These are phyloP conservation scores for Diceros bicornis DNA, from an alignment of 2,797 vertebrate species.

Conservation along the genomic window DNA sequence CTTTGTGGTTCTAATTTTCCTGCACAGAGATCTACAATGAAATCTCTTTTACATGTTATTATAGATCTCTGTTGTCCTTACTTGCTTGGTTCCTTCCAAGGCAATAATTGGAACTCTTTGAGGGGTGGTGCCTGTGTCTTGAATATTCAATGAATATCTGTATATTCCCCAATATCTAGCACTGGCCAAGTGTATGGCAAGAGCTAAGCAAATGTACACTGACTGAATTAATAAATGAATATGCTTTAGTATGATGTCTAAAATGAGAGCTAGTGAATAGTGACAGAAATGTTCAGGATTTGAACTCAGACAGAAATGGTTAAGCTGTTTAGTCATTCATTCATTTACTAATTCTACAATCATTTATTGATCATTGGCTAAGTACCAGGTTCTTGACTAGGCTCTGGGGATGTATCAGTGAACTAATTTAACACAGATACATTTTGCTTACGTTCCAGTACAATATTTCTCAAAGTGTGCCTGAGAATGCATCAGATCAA, in stretches of 20 bases:
- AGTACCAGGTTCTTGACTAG: neutral
- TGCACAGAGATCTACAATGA: neutral
- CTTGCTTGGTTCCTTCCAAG: neutral
- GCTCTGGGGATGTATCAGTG: neutral
- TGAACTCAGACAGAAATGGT: neutral
- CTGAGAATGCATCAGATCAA: neutral
- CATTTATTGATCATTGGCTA: neutral
- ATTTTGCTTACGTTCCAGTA: neutral
- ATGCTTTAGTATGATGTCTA: neutral
- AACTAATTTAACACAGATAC: neutral
- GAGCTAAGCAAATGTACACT: neutral
- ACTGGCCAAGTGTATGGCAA: neutral
- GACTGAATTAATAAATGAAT: neutral
- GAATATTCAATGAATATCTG: neutral
- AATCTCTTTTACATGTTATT: neutral
- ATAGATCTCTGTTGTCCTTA: neutral
- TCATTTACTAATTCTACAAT: neutral
- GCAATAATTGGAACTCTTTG: neutral
- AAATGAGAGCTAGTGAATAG: neutral
- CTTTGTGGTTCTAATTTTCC: neutral
- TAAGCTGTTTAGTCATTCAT: neutral
- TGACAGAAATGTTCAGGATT: constrained; percentile 1
- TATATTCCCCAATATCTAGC: neutral
- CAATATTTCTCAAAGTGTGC: neutral
- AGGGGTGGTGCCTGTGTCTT: neutral